Evolutionary conservation across 2,113 vertebrate species (phyloP), one percentile per base, ranked within the genome.

Genomic region (Microcebus tavaratra): DNA sequence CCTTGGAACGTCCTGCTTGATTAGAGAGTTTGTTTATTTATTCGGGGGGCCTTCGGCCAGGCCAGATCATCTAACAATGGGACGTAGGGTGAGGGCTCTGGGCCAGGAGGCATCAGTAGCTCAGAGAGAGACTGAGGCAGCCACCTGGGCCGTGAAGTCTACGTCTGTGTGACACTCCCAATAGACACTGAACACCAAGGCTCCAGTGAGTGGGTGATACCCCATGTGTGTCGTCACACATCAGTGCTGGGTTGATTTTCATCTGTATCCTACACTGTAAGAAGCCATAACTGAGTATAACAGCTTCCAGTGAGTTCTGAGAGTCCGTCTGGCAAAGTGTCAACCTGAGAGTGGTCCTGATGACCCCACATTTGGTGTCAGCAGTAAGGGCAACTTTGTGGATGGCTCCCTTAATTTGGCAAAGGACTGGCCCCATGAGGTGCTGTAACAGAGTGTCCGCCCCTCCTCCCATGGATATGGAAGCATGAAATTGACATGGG

Each of bases 191-290:
- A 55, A 23, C 15, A 9, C 31, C 20, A 17, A 13, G 48, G 13
- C 73, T 21, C 42, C 0, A 5, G 57, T 21, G 57, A 27, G 42
- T 1, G 2, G 63, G 45, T 17, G 0, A 3, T 20, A 14, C 8
- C 0, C 20, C 36, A 3, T 39, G 55, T 4, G 0, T 4, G 12
- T 10, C 21, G 45, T 59, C 57, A 20, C 70, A 9, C 2, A 9
- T 65, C 63, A 9, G 2, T 17, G 5, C 83, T 70, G 48, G n/a
- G 42, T 55, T 18, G 50, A 25, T 4, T 36, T 83, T 50, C 15
- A 50, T 39, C 36, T 17, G 14, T 61, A 14, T 57, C 31, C 50
- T 57, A 55, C 34, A 10, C 42, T 6, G 3, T 36, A 11, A 57
- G 68, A 36, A 59, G 68, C 48, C 17, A 0, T 23, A 53, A 45